Evolutionary conservation across 2,888 invertebrate genomes (phyloP), one percentile per base, ranked within the genome.

Genomic region (Perizoma affinitatum): DNA sequence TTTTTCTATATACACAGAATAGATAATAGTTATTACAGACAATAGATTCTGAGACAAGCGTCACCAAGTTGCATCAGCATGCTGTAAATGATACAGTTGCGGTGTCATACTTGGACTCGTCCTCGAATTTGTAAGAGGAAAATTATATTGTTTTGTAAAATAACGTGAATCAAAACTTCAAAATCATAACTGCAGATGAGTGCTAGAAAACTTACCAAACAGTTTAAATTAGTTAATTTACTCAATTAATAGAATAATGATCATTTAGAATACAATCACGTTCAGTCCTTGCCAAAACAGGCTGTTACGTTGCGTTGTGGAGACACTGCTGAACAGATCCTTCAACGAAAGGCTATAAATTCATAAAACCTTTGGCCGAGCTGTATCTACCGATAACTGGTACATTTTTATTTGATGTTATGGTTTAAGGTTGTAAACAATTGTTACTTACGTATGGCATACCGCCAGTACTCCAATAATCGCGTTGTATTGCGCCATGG

Each of bases 401-500:
- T 57, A 9, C 9, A 54, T 38, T 50, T 46, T 44, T 42, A 49
- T 54, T 34, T 6, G 34, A 60, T 67, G 67, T 68, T 70, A 54
- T 70, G 61, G 57, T 69, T 67, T 67, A 61, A 54, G 58, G 73
- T 44, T 41, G 68, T 79, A 75, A 77, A 74, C 70, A 76, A 74
- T 67, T 53, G 69, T 47, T 58, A 88, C 90, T 91, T 70, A 91
- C 90, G 77, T 76, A 60, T 87, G 85, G 77, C 82, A 80, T 56
- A 89, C 71, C 63, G 86, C 86, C 68, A 89, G 75, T 56, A 86
- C 70, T 64, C 76, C 81, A 77, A 90, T 78, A 75, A 83, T 65
- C 46, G 78, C 73, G 71, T 70, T 77, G 58, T 57, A 59, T 53
- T 56, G 58, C 45, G 80, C 75, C 84, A 86, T 90, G 52, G 66